Base-by-base conservation (phyloP, 2,113 vertebrate species). In the Excalfactoria chinensis region DNA sequence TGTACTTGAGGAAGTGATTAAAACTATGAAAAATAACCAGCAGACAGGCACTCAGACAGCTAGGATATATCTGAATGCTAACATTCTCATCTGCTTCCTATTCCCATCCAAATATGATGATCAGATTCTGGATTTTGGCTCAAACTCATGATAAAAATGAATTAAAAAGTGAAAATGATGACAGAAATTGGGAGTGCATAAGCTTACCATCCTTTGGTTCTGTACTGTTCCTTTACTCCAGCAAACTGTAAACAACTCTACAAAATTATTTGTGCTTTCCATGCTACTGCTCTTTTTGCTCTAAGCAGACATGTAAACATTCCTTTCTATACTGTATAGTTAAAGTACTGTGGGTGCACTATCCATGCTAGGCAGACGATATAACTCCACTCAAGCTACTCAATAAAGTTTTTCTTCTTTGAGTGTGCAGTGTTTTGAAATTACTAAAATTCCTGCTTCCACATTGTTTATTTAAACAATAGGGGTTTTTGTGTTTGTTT, bases 21-120 rank as follows among this genome's bases (percentile, higher is more conserved):
- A 88, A 91, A 46, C 18, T 59, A 37, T 20, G 76, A 79, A 82
- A 86, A 94, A 22, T 26, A 85, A 73, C 43, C 55, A 93, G 75
- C 51, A 91, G 56, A 26, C 55, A 94, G 73, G 21, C 80, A 86
- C 59, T 73, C 68, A 56, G 64, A 91, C 43, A 85, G 63, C 68
- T 48, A 67, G 75, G 75, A 85, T 62, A 35, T 37, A 90, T 76
- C 51, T 85, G 75, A 89, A 85, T 55, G 60, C 41, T 87, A 68
- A 77, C 76, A 93, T 63, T 55, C 81, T 87, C 84, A 93, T 91
- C 91, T 95, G 84, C 69, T 89, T 89, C 91, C 51, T 71, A 30
- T 35, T 83, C 43, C 71, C 20, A 43, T 87, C 78, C 87, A 94
- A 96, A 71, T 74, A 68, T 11, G 37, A 80, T 64, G 37, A 89